Evolutionary conservation across 2,113 vertebrate species (phyloP).

Genomic region (Argyrosomus japonicus): DNA sequence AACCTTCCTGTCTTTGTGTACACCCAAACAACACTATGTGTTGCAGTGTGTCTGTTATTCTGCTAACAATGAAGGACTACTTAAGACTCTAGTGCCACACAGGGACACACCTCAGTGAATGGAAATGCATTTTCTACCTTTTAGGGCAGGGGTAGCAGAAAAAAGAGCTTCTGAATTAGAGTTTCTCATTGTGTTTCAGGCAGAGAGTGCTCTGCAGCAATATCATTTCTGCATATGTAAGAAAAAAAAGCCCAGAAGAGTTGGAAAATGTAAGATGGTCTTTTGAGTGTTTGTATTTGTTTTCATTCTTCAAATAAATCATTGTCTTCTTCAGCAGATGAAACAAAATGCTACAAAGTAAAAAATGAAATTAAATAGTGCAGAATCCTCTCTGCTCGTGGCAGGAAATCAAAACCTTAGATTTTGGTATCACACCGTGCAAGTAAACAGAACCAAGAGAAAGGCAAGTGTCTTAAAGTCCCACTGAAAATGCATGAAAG

Average conservation of each 20-base stretch:
- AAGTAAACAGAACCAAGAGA: constrained; percentile 12
- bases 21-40: background rate
- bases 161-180: background rate
- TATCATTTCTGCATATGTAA: background rate
- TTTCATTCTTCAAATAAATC: constrained; percentile 35
- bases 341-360: constrained; percentile 30
- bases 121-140: constrained; percentile 9
- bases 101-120: background rate
- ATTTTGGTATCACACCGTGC: background rate
- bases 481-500: background rate
- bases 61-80: constrained; percentile 1
- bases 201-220: background rate
- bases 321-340: constrained; percentile 19
- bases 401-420: constrained; percentile 22
- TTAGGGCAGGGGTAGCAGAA: background rate
- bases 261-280: constrained; percentile 22
- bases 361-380: constrained; percentile 37
- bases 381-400: constrained; percentile 4
- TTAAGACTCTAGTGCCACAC: background rate
- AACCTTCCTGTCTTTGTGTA: background rate
- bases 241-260: constrained; percentile 5
- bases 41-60: constrained; percentile 8
- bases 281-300: constrained; percentile 33
- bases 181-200: background rate
- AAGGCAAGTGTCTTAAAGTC: background rate